Conservation (phyloP, 2,797 vertebrate genomes). For the Parauchenoglanis ngamensis region DNA sequence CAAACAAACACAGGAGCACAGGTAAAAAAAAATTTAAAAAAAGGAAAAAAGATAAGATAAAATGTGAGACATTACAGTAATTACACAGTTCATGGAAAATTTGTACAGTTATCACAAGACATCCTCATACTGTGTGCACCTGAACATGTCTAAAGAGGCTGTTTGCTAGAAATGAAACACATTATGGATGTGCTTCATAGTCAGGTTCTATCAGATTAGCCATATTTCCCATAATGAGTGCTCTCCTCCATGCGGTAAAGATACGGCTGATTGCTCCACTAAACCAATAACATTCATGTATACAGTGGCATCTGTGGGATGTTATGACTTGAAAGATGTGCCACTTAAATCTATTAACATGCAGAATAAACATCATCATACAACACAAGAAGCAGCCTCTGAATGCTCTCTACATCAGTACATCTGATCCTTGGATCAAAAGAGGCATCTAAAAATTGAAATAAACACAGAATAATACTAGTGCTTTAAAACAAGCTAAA, state of each 20-base stretch:
- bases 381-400: slow-evolving; percentile 42
- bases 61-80: slow-evolving; percentile 6
- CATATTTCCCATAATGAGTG: slow-evolving; percentile 70
- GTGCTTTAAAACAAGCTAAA: neutral
- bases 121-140: neutral
- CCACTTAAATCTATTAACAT: slow-evolving; percentile 61
- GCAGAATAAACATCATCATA: slow-evolving; percentile 54
- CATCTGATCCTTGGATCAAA: slow-evolving; percentile 45
- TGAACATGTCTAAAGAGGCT: slow-evolving; percentile 27
- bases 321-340: slow-evolving; percentile 55
- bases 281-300: slow-evolving; percentile 56
- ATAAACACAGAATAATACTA: neutral
- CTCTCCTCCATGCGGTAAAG: slow-evolving; percentile 66
- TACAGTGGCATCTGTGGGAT: slow-evolving; percentile 52
- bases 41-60: slow-evolving; percentile 1
- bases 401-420: slow-evolving; percentile 2
- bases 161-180: slow-evolving; percentile 35
- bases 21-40: slow-evolving; percentile 25
- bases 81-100: slow-evolving; percentile 2
- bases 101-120: slow-evolving; percentile 1
- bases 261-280: slow-evolving; percentile 66
- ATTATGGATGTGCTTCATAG: slow-evolving; percentile 71
- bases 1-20: slow-evolving; percentile 44
- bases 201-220: slow-evolving; percentile 76
- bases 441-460: slow-evolving; percentile 23